Evolutionary conservation across 2,888 invertebrate species (phyloP).

Genomic region (Spatulosminthurus flaviceps): DNA sequence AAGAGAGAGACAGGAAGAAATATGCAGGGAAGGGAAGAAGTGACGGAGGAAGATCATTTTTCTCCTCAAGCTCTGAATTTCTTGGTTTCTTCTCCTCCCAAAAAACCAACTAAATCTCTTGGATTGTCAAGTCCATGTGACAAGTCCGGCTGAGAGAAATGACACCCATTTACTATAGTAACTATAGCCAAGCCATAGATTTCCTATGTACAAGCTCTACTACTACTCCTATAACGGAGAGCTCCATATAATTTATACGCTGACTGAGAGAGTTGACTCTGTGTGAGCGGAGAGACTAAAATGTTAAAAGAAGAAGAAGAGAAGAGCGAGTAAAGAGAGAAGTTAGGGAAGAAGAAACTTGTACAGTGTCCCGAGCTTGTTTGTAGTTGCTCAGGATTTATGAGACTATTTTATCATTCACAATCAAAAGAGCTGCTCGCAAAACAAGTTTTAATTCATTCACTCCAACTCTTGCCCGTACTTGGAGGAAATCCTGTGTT

Average conservation of each 20-base stretch:
- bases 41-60: not conserved
- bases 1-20: not conserved
- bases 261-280: no score
- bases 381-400: constrained; percentile 38
- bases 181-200: not conserved
- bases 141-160: constrained; percentile 47
- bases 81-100: not conserved
- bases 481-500: constrained; percentile 27
- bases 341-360: not conserved
- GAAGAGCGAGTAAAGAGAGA: no score
- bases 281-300: not conserved
- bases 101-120: constrained; percentile 14
- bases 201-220: not conserved
- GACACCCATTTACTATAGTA: constrained; percentile 41
- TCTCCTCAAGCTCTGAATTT: not conserved
- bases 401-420: constrained; percentile 47
- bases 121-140: constrained; percentile 37
- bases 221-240: no score
- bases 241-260: no score
- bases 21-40: not conserved
- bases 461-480: not conserved
- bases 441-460: constrained; percentile 50
- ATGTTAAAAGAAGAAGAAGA: no score
- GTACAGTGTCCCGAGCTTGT: not conserved
- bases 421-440: constrained; percentile 50